These are phyloP conservation scores for Cremastinae sp. DNA, from an alignment of 2,888 invertebrate genomes.

Conservation along the genomic window DNA sequence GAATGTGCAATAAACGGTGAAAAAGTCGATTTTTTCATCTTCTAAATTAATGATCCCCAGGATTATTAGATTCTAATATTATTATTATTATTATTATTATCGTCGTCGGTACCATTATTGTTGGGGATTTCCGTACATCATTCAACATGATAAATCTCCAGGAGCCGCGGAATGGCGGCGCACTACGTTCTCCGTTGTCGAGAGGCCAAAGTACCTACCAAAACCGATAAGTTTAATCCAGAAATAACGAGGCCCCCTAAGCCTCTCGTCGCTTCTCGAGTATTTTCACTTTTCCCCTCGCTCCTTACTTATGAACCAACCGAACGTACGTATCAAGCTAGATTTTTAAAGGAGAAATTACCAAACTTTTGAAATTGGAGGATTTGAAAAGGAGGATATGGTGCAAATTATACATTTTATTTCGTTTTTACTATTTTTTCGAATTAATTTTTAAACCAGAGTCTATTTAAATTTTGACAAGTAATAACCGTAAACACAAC, in stretches of 20 bases:
- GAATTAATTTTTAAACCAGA: no score
- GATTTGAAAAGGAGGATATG: no score
- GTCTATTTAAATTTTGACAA: no score
- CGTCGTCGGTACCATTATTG: constrained; percentile 11
- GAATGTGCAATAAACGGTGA: no score
- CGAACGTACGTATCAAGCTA: not conserved
- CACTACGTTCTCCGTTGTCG: constrained; percentile 47
- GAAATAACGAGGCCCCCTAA: constrained; percentile 65
- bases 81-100: constrained; percentile 7
- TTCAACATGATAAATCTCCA: constrained; percentile 22
- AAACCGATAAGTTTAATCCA: constrained; percentile 65
- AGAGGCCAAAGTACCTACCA: constrained; percentile 59
- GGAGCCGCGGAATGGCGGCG: constrained; percentile 20
- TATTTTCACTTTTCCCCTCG: constrained; percentile 53
- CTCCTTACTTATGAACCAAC: constrained; percentile 4
- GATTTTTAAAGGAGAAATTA: constrained; percentile 8
- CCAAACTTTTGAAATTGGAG: no score
- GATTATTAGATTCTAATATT: not conserved
- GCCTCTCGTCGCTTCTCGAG: constrained; percentile 62
- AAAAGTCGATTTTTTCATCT: not conserved
- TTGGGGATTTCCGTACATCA: constrained; percentile 32
- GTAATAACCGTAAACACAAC: no score
- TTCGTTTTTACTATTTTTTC: no score
- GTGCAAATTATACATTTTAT: no score
- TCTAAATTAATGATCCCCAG: not conserved